phyloP scores from a whole-genome alignment of 2,113 vertebrate genomes.

The Oplegnathus fasciatus region DNA sequence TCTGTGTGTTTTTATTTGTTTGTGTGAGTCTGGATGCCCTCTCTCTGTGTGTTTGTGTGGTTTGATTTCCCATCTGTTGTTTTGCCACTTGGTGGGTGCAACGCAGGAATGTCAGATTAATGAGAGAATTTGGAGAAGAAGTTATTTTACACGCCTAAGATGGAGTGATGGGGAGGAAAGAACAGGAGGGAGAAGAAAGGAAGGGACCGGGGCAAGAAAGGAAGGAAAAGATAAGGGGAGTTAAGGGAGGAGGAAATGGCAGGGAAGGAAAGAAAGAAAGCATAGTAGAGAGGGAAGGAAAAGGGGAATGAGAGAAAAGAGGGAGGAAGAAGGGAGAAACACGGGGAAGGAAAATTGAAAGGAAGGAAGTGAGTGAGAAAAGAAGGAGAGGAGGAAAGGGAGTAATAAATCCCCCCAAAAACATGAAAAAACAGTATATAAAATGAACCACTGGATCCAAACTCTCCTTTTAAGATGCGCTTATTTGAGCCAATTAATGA shows the following conservation, averaged over 20 bases:
- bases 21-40: background rate
- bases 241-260: too few species aligned
- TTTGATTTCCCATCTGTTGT: conserved; percentile 45
- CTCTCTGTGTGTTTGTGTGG: conserved; percentile 10
- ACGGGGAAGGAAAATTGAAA: background rate
- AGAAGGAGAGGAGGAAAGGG: background rate
- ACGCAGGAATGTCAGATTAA: background rate
- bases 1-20: background rate
- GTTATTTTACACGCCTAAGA: background rate
- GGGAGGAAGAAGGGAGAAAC: too few species aligned
- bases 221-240: background rate
- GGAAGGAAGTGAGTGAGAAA: background rate
- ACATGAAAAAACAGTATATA: background rate
- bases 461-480: background rate
- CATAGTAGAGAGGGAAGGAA: background rate
- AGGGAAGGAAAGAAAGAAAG: background rate
- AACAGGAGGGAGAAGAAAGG: background rate
- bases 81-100: background rate
- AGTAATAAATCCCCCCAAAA: background rate
- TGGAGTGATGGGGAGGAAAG: background rate
- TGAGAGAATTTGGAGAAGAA: background rate
- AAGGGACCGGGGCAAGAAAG: too few species aligned
- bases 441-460: background rate
- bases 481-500: conserved; percentile 7
- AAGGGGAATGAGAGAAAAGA: background rate